phyloP scores from a whole-genome alignment of 1,140 invertebrate genomes.

The Drosophila funebris region DNA sequence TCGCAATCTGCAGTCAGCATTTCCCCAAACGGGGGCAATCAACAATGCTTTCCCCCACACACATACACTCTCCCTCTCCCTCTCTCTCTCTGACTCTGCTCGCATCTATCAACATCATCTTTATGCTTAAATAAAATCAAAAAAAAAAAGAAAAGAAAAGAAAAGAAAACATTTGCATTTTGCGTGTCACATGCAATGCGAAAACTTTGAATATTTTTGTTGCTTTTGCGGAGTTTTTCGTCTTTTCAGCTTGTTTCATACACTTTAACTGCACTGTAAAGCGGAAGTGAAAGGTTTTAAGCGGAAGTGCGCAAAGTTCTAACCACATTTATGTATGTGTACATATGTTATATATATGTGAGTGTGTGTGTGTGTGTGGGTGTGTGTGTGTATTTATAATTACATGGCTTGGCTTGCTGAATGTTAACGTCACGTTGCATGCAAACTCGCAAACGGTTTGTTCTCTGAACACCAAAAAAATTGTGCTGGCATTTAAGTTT shows the following conservation, averaged over 20 bases:
- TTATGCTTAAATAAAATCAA: no score
- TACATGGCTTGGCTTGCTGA: conserved; percentile 60
- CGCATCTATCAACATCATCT: conserved; percentile 11
- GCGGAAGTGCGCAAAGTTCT: conserved; percentile 70
- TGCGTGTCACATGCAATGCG: conserved; percentile 73
- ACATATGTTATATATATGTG: not conserved
- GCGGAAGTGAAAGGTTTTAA: conserved; percentile 77
- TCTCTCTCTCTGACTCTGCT: no score
- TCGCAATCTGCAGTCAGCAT: not conserved
- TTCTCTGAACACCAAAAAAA: conserved; percentile 51
- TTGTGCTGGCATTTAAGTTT: conserved; percentile 26
- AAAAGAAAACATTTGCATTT: conserved; percentile 22
- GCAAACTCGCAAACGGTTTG: conserved; percentile 62
- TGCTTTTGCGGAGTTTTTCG: not conserved
- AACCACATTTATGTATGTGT: conserved; percentile 51
- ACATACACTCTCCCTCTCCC: no score
- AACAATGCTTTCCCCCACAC: no score
- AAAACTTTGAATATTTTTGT: conserved; percentile 51
- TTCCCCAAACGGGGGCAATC: no score
- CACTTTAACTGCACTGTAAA: conserved; percentile 48
- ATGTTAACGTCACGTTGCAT: conserved; percentile 52
- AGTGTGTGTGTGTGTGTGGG: not conserved
- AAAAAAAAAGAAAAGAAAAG: conserved; percentile 3
- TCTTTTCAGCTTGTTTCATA: conserved; percentile 50
- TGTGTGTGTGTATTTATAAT: conserved; percentile 52